Conservation (phyloP, 2,797 vertebrate species). For the Emydoidea blandingii region DNA sequence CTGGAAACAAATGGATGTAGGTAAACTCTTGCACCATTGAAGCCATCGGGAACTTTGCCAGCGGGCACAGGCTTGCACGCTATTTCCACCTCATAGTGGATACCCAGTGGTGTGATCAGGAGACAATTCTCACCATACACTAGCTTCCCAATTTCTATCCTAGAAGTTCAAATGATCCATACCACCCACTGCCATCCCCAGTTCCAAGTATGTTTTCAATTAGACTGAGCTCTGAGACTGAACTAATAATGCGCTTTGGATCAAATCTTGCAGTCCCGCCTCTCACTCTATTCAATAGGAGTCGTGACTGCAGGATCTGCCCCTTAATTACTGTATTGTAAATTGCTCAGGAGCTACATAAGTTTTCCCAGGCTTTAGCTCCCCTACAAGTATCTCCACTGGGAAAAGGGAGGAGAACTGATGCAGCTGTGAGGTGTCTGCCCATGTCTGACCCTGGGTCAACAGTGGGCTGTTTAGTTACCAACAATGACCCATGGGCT, state of each 20-base stretch:
- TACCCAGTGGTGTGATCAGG: constrained; percentile 24
- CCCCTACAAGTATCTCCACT: constrained; percentile 8
- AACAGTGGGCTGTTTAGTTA: background rate
- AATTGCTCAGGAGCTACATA: constrained; percentile 23
- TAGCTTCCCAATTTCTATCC: constrained; percentile 22
- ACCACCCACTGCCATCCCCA: background rate
- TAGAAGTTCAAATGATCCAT: background rate
- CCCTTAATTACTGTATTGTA: constrained; percentile 49
- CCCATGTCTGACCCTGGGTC: constrained; percentile 54
- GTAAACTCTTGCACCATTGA: constrained; percentile 44
- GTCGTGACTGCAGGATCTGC: constrained; percentile 25
- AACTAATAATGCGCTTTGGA: background rate
- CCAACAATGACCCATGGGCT: constrained; percentile 42
- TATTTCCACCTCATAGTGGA: background rate
- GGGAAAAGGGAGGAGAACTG: constrained; percentile 29
- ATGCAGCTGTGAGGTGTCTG: constrained; percentile 58
- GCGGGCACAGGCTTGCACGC: background rate
- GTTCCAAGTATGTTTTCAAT: background rate
- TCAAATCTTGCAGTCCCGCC: background rate
- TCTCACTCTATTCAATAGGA: background rate
- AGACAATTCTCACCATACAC: constrained; percentile 12
- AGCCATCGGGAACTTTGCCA: constrained; percentile 19
- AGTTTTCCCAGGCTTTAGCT: constrained; percentile 60
- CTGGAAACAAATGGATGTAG: background rate
- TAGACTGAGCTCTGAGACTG: background rate